Percentiles rank a stretch among this genome's conserved stretches.
These are phyloP conservation scores for Drosophila kepulauana DNA, from an alignment of 1,140 invertebrate genomes.

Conservation along the genomic window DNA sequence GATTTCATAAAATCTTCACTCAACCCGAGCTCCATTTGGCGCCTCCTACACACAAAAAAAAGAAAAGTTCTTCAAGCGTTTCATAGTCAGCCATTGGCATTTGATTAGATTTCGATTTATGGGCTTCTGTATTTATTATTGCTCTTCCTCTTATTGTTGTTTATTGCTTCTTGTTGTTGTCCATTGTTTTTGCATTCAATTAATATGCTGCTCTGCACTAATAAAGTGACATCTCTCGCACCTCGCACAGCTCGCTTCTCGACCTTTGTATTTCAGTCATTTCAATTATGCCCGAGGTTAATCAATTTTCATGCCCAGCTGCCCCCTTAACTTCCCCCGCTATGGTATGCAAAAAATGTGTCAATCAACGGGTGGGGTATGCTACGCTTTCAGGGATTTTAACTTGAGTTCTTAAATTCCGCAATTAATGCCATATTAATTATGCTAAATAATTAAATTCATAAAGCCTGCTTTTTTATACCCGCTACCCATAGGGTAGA, in stretches of 20 bases:
- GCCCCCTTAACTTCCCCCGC: neutral
- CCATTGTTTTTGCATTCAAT: conserved; percentile 5
- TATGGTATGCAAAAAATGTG: conserved; percentile 5
- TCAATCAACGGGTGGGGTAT: neutral
- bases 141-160: conserved; percentile 2
- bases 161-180: neutral
- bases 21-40: neutral
- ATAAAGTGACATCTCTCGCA: conserved; percentile 4
- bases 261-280: neutral
- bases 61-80: conserved; percentile 57
- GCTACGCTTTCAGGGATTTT: neutral
- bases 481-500: too few species aligned
- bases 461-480: too few species aligned
- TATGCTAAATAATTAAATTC: conserved; percentile 32
- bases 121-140: conserved; percentile 23
- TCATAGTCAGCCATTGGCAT: conserved; percentile 71
- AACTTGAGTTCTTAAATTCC: neutral
- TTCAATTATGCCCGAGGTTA: conserved; percentile 14
- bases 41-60: conserved; percentile 12
- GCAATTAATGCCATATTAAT: conserved; percentile 42
- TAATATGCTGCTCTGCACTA: conserved; percentile 1
- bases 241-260: neutral
- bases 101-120: conserved; percentile 80
- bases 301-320: conserved; percentile 9
- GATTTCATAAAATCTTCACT: conserved; percentile 73